phyloP scores from a whole-genome alignment of 2,113 vertebrate genomes.

The Plestiodon gilberti region DNA sequence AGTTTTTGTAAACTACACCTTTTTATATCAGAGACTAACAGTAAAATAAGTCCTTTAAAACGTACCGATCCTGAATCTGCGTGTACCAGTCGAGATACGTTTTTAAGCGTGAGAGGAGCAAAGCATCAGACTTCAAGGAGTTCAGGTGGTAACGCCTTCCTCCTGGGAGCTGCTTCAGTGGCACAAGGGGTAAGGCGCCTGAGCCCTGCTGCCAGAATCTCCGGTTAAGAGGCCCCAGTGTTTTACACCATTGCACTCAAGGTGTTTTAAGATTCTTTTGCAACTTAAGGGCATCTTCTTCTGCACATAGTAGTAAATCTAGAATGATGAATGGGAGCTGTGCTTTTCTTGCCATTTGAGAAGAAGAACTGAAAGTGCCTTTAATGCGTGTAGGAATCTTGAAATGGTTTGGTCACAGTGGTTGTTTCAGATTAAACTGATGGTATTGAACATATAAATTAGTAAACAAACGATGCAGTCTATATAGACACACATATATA shows the following conservation, averaged over 20 bases:
- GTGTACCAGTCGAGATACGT: not conserved
- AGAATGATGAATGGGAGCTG: not conserved
- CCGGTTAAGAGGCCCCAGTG: no score
- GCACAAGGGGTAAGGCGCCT: no score
- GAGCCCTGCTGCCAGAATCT: no score
- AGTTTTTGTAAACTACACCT: not conserved
- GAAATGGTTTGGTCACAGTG: not conserved
- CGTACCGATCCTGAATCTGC: not conserved
- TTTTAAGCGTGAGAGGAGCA: constrained; percentile 13
- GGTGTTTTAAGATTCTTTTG: constrained; percentile 34
- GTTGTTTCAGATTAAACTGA: not conserved
- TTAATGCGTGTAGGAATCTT: not conserved
- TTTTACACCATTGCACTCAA: not conserved
- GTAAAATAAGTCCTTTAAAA: not conserved
- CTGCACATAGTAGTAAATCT: not conserved
- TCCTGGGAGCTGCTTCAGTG: no score
- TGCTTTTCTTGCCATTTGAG: not conserved
- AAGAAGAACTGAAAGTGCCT: not conserved
- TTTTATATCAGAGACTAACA: not conserved
- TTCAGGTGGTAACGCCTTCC: not conserved
- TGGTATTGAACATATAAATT: not conserved
- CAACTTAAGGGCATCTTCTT: constrained; percentile 17
- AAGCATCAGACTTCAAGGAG: constrained; percentile 1
- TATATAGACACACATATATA: no score
- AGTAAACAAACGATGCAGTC: not conserved